phyloP scores from a whole-genome alignment of 1,140 invertebrate species.

The Protaetia brevitarsis region DNA sequence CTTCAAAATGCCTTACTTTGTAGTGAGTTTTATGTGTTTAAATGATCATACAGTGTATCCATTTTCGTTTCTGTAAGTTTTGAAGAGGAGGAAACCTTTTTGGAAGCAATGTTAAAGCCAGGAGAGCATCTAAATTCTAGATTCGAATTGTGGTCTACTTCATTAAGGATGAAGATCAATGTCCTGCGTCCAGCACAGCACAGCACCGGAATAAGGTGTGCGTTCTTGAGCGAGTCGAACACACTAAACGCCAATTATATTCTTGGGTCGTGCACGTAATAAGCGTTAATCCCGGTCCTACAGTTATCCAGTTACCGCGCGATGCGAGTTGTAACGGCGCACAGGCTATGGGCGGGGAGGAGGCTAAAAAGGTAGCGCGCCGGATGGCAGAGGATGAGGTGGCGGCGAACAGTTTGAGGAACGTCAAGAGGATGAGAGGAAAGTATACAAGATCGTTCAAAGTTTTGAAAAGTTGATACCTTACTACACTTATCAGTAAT shows the following conservation, averaged over 20 bases:
- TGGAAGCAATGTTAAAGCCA: background rate
- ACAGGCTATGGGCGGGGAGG: background rate
- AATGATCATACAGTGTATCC: background rate
- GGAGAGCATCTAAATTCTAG: background rate
- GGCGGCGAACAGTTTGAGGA: background rate
- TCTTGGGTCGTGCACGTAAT: conserved; percentile 15
- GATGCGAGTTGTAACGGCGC: conserved; percentile 2
- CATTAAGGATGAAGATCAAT: conserved; percentile 8
- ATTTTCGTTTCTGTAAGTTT: background rate
- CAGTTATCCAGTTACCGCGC: conserved; percentile 10
- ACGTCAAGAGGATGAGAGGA: background rate
- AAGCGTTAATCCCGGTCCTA: conserved; percentile 15
- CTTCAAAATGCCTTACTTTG: too few relatives aligned
- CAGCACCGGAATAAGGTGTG: conserved; percentile 1
- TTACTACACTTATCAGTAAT: background rate
- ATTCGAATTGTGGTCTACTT: background rate
- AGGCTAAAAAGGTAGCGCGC: conserved; percentile 9
- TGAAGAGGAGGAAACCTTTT: too few relatives aligned
- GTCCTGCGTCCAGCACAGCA: conserved; percentile 8
- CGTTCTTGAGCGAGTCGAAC: conserved; percentile 12
- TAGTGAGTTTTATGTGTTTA: background rate
- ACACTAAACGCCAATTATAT: conserved; percentile 13
- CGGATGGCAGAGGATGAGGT: background rate
- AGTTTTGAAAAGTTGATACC: background rate
- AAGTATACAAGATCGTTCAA: background rate